Evolutionary conservation across 2,888 invertebrate species (phyloP).

Genomic region (Synanthedon formicaeformis): DNA sequence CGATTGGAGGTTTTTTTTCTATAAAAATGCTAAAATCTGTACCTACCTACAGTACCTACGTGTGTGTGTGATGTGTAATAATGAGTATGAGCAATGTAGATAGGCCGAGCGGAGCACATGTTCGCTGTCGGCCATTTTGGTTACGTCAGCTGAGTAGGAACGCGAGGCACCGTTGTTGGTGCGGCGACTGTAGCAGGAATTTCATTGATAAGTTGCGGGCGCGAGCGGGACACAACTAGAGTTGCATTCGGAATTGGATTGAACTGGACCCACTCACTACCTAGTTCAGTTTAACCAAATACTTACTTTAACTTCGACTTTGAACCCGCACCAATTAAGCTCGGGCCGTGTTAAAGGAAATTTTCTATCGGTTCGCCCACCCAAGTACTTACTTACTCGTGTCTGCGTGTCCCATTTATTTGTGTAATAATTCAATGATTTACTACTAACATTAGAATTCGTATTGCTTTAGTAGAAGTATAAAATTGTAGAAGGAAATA

Average conservation of each 20-base stretch:
- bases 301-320: too few relatives aligned
- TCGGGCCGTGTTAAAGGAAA: not conserved
- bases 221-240: slow-evolving; percentile 53
- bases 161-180: slow-evolving; percentile 49
- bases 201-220: slow-evolving; percentile 62
- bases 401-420: too few relatives aligned
- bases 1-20: too few relatives aligned
- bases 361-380: not conserved
- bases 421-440: too few relatives aligned
- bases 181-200: slow-evolving; percentile 36
- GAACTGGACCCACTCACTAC: slow-evolving; percentile 11
- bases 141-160: slow-evolving; percentile 51
- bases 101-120: slow-evolving; percentile 9
- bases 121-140: slow-evolving; percentile 51
- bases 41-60: too few relatives aligned
- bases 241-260: slow-evolving; percentile 7
- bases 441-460: not conserved
- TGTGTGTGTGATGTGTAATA: not conserved
- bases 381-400: not conserved
- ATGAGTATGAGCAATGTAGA: not conserved
- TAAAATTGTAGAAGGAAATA: slow-evolving; percentile 24
- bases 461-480: slow-evolving; percentile 10
- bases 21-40: too few relatives aligned
- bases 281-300: too few relatives aligned
- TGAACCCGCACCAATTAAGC: too few relatives aligned